Evolutionary conservation across 2,797 vertebrate genomes (phyloP), one percentile per base, ranked within the genome.

Genomic region (Enteromius unitaeniatus): DNA sequence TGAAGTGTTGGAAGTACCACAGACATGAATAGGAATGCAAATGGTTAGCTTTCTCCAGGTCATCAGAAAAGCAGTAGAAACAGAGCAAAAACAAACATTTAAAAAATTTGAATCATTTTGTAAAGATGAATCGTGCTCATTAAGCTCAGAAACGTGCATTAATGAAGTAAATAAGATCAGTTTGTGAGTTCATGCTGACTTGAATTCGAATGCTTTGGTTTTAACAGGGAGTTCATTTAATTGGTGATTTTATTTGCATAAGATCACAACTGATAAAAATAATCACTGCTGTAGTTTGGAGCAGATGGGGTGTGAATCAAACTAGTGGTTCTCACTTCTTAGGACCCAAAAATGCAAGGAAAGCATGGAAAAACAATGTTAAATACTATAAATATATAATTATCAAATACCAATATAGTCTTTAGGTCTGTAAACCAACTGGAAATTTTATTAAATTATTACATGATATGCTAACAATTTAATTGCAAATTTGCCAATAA

Each of bases 211-310:
- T 11, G 8, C 8, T 31, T 73, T 31, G 17, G 2, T 74, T 74
- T 34, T 34, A 53, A 21, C 5, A 51, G 10, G 19, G 26, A 10
- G 5, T 74, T 53, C 7, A 6, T 74, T 51, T 51, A 13, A 49
- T 31, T 73, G 15, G 9, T 51, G 42, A 47, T 70, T 72, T 73
- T 31, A 31, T 28, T 28, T 47, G 19, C 69, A 72, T 17, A 4
- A 47, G n/a, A 72, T 72, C 42, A 47, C 42, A 23, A 40, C n/a
- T 4, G 40, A 23, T 68, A 23, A 69, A 72, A 72, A 70, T 49
- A 10, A 19, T 47, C n/a, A 26, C 69, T 19, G 68, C 68, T 47
- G n/a, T 28, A 47, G 68, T 47, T 26, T 28, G 42, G 15, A 28
- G 42, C 23, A 26, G 40, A 70, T 26, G 42, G 68, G 13, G 67